These are phyloP conservation scores for Chaitophorus viminalis DNA, from an alignment of 2,888 invertebrate genomes.

Conservation along the genomic window DNA sequence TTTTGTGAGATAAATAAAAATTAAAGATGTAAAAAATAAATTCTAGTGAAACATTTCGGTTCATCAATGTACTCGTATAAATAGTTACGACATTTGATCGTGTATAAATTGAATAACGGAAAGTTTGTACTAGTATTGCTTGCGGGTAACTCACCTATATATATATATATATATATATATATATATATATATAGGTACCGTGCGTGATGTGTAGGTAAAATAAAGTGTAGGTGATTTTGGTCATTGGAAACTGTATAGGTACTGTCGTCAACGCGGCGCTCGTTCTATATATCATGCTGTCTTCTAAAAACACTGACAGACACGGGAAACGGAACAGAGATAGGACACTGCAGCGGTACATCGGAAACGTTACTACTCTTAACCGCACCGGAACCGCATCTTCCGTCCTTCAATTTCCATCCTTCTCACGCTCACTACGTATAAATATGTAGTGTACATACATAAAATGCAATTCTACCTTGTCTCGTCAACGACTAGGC, in stretches of 20 bases:
- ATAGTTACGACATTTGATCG: neutral
- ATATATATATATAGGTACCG: too few species aligned
- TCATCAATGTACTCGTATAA: neutral
- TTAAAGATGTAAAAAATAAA: neutral
- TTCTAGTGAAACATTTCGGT: neutral
- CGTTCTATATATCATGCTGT: neutral
- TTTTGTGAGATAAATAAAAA: too few species aligned
- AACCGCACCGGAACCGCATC: neutral
- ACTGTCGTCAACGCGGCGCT: neutral
- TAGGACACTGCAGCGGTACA: neutral
- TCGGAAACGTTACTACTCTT: neutral
- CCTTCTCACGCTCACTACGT: too few species aligned
- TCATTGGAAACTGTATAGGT: neutral
- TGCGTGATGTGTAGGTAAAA: neutral
- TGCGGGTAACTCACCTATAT: neutral
- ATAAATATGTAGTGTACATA: too few species aligned
- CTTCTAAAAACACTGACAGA: neutral
- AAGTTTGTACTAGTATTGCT: neutral
- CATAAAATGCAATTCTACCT: too few species aligned
- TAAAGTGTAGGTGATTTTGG: neutral
- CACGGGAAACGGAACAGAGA: neutral
- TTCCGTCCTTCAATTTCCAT: neutral
- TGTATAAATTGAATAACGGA: neutral
- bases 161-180: too few species aligned
- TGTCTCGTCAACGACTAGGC: neutral